These are phyloP conservation scores for Acholoe squamosa DNA, from an alignment of 2,888 invertebrate species.

Conservation along the genomic window DNA sequence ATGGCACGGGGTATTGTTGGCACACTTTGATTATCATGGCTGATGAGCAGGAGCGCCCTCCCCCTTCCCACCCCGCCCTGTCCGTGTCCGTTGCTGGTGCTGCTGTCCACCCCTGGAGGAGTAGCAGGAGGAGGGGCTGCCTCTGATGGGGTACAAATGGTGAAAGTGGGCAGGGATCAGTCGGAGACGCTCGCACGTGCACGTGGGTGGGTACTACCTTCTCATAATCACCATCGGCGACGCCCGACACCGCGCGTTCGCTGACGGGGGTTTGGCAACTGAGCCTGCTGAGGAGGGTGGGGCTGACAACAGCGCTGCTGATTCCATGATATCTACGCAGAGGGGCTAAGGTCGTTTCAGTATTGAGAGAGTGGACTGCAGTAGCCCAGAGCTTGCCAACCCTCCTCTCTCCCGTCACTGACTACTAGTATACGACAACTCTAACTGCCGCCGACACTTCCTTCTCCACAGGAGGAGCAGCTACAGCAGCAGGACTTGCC, in stretches of 20 bases:
- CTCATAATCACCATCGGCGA: background rate
- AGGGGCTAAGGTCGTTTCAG: too few species aligned
- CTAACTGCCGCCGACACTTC: background rate
- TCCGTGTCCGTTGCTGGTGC: background rate
- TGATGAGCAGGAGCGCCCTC: conserved; percentile 6
- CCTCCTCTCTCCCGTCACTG: background rate
- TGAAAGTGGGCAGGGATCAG: conserved; percentile 40
- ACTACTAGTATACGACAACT: too few species aligned
- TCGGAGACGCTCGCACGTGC: conserved; percentile 20
- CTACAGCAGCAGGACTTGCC: background rate
- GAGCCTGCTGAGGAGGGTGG: conserved; percentile 11
- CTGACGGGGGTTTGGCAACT: background rate
- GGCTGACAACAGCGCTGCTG: background rate
- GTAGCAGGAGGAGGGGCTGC: conserved; percentile 39
- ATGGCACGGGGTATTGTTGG: conserved; percentile 42
- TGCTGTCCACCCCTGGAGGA: conserved; percentile 31
- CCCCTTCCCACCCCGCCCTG: background rate
- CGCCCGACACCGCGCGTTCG: background rate
- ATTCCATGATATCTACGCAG: too few species aligned
- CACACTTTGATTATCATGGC: conserved; percentile 58
- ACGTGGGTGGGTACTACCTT: conserved; percentile 33
- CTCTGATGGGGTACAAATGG: conserved; percentile 41
- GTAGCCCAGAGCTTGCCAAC: background rate
- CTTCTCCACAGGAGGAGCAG: background rate
- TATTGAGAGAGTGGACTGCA: background rate